These are phyloP conservation scores for Palythoa heliodiscus DNA, from an alignment of 92 coral and sea anemone species.

Conservation along the genomic window DNA sequence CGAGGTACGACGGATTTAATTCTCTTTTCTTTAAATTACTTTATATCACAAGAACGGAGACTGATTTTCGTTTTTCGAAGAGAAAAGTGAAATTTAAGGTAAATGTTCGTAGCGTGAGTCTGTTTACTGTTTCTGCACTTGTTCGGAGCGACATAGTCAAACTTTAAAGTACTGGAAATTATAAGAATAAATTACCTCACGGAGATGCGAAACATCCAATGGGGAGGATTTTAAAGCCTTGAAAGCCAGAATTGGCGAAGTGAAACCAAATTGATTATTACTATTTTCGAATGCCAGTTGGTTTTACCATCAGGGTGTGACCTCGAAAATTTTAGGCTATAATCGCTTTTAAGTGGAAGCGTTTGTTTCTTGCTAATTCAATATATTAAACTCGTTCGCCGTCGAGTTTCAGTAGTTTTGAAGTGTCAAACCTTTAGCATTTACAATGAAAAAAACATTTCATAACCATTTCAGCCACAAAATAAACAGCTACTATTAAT, in stretches of 20 bases:
- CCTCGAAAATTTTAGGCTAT: neutral
- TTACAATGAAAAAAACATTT: neutral
- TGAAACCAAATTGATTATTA: slow-evolving; percentile 2
- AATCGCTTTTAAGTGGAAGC: neutral
- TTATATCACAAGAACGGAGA: neutral
- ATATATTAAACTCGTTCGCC: neutral
- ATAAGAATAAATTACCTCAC: neutral
- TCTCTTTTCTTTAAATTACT: neutral
- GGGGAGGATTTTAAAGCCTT: neutral
- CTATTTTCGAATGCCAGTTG: neutral
- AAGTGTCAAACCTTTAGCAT: neutral
- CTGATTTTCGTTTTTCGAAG: neutral
- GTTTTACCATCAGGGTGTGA: neutral
- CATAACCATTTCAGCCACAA: neutral
- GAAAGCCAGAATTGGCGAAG: neutral
- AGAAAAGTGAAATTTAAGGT: too few species aligned
- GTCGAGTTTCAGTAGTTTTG: neutral
- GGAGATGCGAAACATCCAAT: neutral
- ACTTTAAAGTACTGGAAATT: neutral
- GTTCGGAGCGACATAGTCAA: neutral
- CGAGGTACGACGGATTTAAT: slow-evolving; percentile 58
- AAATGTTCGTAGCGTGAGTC: neutral
- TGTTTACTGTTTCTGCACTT: neutral
- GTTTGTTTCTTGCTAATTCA: neutral
- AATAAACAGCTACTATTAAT: neutral